Conservation (phyloP, 2,888 invertebrate genomes). For the Archaeoteleia sp. region DNA sequence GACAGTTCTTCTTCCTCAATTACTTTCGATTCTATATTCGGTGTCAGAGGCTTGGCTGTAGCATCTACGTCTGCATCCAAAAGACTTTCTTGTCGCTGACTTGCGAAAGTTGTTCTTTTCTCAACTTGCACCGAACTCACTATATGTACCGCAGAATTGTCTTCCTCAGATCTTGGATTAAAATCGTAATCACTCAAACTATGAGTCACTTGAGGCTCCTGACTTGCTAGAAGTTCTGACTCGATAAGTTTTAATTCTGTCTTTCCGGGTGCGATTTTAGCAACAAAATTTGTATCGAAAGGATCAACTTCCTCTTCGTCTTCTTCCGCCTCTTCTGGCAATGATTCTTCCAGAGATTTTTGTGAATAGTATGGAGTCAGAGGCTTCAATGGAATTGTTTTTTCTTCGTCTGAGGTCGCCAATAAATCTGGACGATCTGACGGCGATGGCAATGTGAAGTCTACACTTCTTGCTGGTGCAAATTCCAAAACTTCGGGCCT, state of each 20-base stretch:
- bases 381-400: conserved; percentile 81
- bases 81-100: conserved; percentile 70
- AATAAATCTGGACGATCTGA: conserved; percentile 77
- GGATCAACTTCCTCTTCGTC: conserved; percentile 77
- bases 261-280: conserved; percentile 77
- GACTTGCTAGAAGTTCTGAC: conserved; percentile 74
- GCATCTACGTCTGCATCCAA: conserved; percentile 78
- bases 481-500: conserved; percentile 78
- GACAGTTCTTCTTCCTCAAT: conserved; percentile 73
- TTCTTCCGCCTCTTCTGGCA: conserved; percentile 77
- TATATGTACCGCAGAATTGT: conserved; percentile 67
- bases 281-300: conserved; percentile 81
- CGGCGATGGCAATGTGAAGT: conserved; percentile 79
- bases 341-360: conserved; percentile 76
- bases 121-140: conserved; percentile 48
- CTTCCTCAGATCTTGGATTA: conserved; percentile 75
- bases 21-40: conserved; percentile 76
- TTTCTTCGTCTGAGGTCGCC: conserved; percentile 77
- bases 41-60: conserved; percentile 83
- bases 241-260: conserved; percentile 78
- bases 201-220: conserved; percentile 64
- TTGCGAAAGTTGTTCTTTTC: conserved; percentile 39
- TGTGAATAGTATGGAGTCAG: conserved; percentile 88
- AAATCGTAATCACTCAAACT: conserved; percentile 82
- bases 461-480: conserved; percentile 75